Base-by-base conservation (phyloP, 1,140 invertebrate species). In the Thaumetopoea pityocampa region DNA sequence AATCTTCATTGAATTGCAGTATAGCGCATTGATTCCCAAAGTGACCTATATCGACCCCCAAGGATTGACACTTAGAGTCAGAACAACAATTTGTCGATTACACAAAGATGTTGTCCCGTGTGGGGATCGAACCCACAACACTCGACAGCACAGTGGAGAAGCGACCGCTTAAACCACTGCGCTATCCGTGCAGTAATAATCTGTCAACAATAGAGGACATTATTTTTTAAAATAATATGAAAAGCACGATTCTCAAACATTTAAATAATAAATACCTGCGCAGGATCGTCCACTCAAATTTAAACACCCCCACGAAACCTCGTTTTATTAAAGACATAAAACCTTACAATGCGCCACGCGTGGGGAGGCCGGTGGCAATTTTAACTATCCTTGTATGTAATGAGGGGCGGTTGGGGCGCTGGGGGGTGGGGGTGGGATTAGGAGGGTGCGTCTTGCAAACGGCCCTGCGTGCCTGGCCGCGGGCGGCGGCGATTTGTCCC, bases 311-410 rank as follows among this genome's bases (percentile, higher is more conserved):
- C n/a, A n/a, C n/a, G n/a, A 40, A 48, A 61, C 46, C 51, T 50
- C 51, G 42, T 76, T 73, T 78, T 77, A 78, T 78, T 67, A 62
- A 82, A 77, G 77, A 77, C 67, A 74, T 79, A 77, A 79, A 82
- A 72, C 59, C 65, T 67, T 57, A 45, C 50, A 56, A 61, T 64
- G 64, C 41, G 42, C 42, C 26, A 44, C 23, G 40, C 26, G 49
- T 10, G 55, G 56, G 47, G 47, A 49, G 58, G 40, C 29, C 46
- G 47, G 59, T 24, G 59, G 54, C 23, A 52, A 57, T 63, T 76
- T 72, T 76, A 67, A 78, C 66, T 76, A 70, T 74, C 64, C 59
- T 63, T 70, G 55, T 76, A 74, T 77, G 68, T 80, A 77, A 80
- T 70, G 67, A 76, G 65, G 60, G 64, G 49, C 33, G 28, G 33